Base-by-base conservation (phyloP, 2,797 vertebrate genomes). In the Pseudotriccus pelzelni region DNA sequence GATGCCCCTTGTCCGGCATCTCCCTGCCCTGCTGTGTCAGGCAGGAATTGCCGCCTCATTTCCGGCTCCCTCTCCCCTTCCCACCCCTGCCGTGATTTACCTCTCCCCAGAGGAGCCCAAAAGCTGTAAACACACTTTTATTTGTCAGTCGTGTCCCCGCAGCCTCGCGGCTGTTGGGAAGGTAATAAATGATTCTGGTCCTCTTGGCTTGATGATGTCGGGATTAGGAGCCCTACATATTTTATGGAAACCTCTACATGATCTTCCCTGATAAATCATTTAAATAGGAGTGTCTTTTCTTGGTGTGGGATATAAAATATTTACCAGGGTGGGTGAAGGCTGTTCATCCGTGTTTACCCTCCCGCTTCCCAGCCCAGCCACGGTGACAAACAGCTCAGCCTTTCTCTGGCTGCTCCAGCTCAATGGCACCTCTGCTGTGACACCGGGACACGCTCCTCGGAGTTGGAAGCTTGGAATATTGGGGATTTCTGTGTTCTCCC, bases 201-300 rank as follows among this genome's bases (percentile, higher is more conserved):
- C 96, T 90, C 93, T 87, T 94, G 72, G 92, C 95, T 87, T 93
- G 93, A 94, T 91, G 94, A 96, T 94, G 89, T 94, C 93, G 91
- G 93, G 93, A 96, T 97, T 96, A 97, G 94, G 92, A 94, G 87
- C 94, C 95, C 92, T 97, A 95, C 96, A 96, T 97, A 97, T 97
- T 97, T 97, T 96, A 96, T 97, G 68, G 90, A 78, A 93, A 89
- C 93, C 94, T 95, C 97, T 91, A 80, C 92, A 93, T 85, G 95
- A 94, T 96, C 94, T 90, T 95, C 89, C 95, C 81, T 86, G 88
- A 97, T 97, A 96, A 97, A 97, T 97, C 96, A 97, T 96, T 96
- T 77, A 97, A 94, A 83, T 80, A 89, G 89, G 89, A 94, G 89
- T 92, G 91, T 92, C 93, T 97, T 94, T 95, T 93, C 94, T 93